Conservation (phyloP, 2,797 vertebrate species). For the Anabacerthia variegaticeps region DNA sequence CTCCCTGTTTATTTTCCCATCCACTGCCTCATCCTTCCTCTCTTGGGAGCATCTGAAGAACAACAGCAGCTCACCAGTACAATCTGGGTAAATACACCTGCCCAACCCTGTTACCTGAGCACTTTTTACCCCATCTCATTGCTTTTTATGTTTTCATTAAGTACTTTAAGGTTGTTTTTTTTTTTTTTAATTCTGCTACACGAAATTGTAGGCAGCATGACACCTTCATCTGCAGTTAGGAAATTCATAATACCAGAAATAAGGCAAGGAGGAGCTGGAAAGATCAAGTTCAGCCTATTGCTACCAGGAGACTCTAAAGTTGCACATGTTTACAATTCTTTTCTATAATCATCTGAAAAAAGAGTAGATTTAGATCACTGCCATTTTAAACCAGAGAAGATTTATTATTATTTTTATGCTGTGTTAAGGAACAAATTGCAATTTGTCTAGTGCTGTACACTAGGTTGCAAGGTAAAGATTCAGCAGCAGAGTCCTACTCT, state of each 20-base stretch:
- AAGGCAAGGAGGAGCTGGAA: neutral
- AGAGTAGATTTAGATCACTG: neutral
- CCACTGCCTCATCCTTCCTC: neutral
- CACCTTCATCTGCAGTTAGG: neutral
- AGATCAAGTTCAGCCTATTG: neutral
- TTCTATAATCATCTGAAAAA: neutral
- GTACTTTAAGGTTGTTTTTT: neutral
- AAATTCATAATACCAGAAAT: neutral
- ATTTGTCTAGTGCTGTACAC: neutral
- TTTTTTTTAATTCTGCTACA: neutral
- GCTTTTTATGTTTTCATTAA: neutral
- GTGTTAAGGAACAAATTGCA: neutral
- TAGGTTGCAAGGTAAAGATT: neutral
- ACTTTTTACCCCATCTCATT: neutral
- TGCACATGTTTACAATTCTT: neutral
- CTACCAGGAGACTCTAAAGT: neutral
- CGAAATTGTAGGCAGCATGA: accelerated
- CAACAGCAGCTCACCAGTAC: neutral
- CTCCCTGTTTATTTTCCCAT: neutral
- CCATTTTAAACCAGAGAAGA: neutral
- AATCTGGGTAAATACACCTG: neutral
- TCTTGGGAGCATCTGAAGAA: neutral
- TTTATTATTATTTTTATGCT: neutral
- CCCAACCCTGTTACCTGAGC: neutral
- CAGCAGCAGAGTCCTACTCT: neutral